Base-by-base conservation (phyloP, 2,888 invertebrate species). In the Cerastis rubricosa region DNA sequence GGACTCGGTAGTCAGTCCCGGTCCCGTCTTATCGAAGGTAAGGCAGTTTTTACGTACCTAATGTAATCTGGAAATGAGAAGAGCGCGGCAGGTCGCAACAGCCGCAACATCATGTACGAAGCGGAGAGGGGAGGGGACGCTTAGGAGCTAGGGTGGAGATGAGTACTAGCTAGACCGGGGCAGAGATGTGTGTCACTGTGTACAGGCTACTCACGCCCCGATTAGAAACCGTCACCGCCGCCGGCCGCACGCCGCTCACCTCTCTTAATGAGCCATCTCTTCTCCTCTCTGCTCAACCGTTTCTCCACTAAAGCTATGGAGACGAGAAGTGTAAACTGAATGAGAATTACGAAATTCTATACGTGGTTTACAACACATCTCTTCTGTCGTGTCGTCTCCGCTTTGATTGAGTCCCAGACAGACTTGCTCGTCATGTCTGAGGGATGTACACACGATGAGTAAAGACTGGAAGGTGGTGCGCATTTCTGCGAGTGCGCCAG, bases 61-160 rank as follows among this genome's bases (percentile, higher is more conserved):
- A n/a, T n/a, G n/a, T n/a, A n/a, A n/a, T n/a, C n/a, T 11, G 45
- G 29, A 12, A 71, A n/a, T n/a, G 71, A 71, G 45, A 22, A 29
- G 6, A 45, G 29, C 22, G 29, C 22, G 11, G 43, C 25, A 25
- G 65, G 25, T 25, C 11, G 25, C 43, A 9, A 11, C 54, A 12
- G 12, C 11, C n/a, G 12, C n/a, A 54, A 54, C 54, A 54, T 54
- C 51, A 5, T n/a, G n/a, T 12, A 12, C 54, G 6, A 29, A 57
- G 57, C 25, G 25, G 7, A 57, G 14, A 14, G 25, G 57, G 17
- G 14, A 25, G 22, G 54, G 12, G n/a, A 25, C 14, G 57, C 14
- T n/a, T 14, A 25, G 14, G 7, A 57, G 57, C 57, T 57, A 17
- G 57, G 57, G 14, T 25, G 54, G n/a, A 12, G n/a, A n/a, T 25